Evolutionary conservation across 1,140 invertebrate species (phyloP), one percentile per base, ranked within the genome.

Genomic region (Plutomurus gul): DNA sequence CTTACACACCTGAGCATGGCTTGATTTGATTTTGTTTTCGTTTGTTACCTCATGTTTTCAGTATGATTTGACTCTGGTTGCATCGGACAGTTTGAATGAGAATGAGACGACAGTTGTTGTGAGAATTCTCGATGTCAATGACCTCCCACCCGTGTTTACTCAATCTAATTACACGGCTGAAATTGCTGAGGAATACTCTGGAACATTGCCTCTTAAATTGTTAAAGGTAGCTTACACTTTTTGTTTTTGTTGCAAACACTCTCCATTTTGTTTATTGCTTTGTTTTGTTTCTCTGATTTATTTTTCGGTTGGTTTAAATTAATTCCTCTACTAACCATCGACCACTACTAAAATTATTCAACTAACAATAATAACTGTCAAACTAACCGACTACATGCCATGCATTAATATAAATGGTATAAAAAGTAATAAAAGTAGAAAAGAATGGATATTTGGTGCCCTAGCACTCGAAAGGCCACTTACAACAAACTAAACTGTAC

Each of bases 51-150:
- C 56, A 71, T 65, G 82, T 82, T 84, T 84, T 70, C 70, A 83
- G 93, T 95, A 95, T 89, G 92, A 93, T 87, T 89, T 95, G 88
- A 93, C 92, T 84, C 89, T 95, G 89, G 93, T 94, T 84, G 93
- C 93, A 51, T 95, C 93, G 73, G 94, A 95, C 88, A 93, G 92
- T 85, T 90, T 93, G 84, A 93, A 93, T 88, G 93, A 95, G 87
- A 94, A 93, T 88, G 89, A 90, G 78, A 94, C 93, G 78, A 91
- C 88, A 71, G 92, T 95, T 71, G 89, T 92, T 37, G 73, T 75
- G 72, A 51, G 76, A 20, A 80, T 80, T 51, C 77, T 79, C 60
- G 93, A 94, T 85, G 91, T 93, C 85, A 95, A 95, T 87, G 93
- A 95, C 87, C 88, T 94, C 78, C 92, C 93, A 40, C 94, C 94